Base-by-base conservation (phyloP, 2,797 vertebrate genomes). In the Leuciscus waleckii region DNA sequence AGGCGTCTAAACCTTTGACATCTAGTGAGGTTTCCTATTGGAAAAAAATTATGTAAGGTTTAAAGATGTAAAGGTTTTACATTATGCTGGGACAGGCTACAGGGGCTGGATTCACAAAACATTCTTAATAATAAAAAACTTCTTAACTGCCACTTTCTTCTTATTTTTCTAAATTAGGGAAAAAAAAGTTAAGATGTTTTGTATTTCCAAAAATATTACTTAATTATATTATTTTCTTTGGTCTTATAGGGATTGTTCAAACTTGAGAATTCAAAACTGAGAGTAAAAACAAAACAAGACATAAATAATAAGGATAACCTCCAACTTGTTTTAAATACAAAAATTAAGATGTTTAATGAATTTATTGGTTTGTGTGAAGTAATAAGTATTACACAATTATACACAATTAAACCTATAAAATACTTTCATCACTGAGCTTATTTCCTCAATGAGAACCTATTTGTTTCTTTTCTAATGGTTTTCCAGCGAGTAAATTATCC, bases 1-100 rank as follows among this genome's bases (percentile, higher is more conserved):
- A 71, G 41, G 13, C 9, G 11, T 32, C 37, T 65, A 49, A 82
- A 77, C 21, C 69, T 77, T 51, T 88, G 65, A 80, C 76, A 58
- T 49, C n/a, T 46, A 56, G 35, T 37, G 79, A 71, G 73, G 10
- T 23, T 65, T 63, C 65, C 1, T 41, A 74, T 76, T 80, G 63
- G 51, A 61, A 79, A 61, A 70, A 37, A 74, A 77, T 5, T 7
- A 41, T 41, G 35, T 41, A 29, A 49, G 23, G 54, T 49, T 7
- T 26, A 63, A 84, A 82, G 39, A 68, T 74, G 37, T 75, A 71
- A 82, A 37, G 56, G n/a, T 73, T 56, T 71, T 19, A 13, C 39
- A 74, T 73, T 41, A 26, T n/a, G 46, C 29, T 39, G 7, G 32
- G 21, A 77, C 13, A 63, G 61, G 26, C 13, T 79, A 26, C 29